phyloP scores from a whole-genome alignment of 2,113 vertebrate species.

The Chloropsis hardwickii region DNA sequence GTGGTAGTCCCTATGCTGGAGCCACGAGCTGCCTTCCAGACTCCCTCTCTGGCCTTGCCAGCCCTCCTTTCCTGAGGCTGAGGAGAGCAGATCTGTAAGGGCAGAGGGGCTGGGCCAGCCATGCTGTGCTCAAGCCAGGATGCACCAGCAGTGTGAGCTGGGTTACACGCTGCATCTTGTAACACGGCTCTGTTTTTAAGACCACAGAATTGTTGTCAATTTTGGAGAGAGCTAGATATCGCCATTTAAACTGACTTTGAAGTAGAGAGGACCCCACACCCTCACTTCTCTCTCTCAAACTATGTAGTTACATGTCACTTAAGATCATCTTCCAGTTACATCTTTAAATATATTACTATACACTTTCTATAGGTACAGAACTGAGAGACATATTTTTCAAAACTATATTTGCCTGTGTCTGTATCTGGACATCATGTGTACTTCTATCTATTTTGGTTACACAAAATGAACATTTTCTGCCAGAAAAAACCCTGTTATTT shows the following conservation, averaged over 20 bases:
- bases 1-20: not conserved
- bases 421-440: not conserved
- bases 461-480: not conserved
- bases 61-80: not conserved
- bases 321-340: not conserved
- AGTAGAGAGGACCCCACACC: not conserved
- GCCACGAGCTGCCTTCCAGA: not conserved
- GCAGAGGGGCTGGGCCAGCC: accelerated
- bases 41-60: not conserved
- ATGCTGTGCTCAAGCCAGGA: accelerated
- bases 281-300: not conserved
- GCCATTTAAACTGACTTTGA: not conserved
- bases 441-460: not conserved
- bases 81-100: not conserved
- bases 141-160: not conserved
- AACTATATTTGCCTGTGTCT: not conserved
- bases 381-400: not conserved
- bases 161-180: accelerated
- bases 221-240: not conserved
- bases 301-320: not conserved
- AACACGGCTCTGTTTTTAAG: not conserved
- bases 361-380: not conserved
- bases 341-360: not conserved
- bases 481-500: not conserved
- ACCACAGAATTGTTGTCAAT: not conserved